Percentiles rank a stretch among this genome's conserved stretches.
phyloP scores from a whole-genome alignment of 1,140 invertebrate genomes.

The Telenomus remus region DNA sequence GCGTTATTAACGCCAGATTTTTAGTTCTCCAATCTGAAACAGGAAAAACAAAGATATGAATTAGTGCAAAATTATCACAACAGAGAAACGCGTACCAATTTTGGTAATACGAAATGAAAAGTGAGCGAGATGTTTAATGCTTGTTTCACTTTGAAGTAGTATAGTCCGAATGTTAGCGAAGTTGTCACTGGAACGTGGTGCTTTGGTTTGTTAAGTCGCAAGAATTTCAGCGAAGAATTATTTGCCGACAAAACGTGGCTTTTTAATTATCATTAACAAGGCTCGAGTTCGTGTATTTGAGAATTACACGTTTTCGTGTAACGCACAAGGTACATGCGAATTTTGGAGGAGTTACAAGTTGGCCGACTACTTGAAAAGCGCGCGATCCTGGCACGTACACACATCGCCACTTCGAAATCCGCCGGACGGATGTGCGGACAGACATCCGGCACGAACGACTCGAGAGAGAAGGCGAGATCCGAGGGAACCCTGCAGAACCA shows the following conservation, averaged over 20 bases:
- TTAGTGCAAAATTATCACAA: too few species aligned
- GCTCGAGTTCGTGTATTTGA: conserved; percentile 69
- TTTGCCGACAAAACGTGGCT: conserved; percentile 68
- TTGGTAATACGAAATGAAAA: conserved; percentile 32
- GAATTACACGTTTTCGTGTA: conserved; percentile 74
- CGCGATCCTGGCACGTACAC: conserved; percentile 46
- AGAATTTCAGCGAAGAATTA: conserved; percentile 62
- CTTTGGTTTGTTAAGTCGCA: conserved; percentile 31
- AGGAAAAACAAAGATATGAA: neutral
- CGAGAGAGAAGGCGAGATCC: conserved; percentile 63
- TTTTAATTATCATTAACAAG: conserved; percentile 76
- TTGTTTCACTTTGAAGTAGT: conserved; percentile 41
- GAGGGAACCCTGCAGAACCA: conserved; percentile 38
- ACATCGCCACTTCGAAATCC: conserved; percentile 50
- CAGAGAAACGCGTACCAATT: conserved; percentile 23
- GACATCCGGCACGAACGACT: conserved; percentile 61
- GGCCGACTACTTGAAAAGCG: conserved; percentile 53
- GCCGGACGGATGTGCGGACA: conserved; percentile 47
- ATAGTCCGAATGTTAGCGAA: conserved; percentile 17
- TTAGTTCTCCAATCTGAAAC: neutral
- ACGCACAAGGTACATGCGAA: conserved; percentile 69
- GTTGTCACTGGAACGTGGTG: conserved; percentile 25
- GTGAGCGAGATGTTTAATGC: conserved; percentile 33
- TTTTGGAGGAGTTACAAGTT: conserved; percentile 35
- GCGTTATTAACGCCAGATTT: too few species aligned